phyloP scores from a whole-genome alignment of 2,113 vertebrate genomes.

The Cyprinodon brontotheroides region DNA sequence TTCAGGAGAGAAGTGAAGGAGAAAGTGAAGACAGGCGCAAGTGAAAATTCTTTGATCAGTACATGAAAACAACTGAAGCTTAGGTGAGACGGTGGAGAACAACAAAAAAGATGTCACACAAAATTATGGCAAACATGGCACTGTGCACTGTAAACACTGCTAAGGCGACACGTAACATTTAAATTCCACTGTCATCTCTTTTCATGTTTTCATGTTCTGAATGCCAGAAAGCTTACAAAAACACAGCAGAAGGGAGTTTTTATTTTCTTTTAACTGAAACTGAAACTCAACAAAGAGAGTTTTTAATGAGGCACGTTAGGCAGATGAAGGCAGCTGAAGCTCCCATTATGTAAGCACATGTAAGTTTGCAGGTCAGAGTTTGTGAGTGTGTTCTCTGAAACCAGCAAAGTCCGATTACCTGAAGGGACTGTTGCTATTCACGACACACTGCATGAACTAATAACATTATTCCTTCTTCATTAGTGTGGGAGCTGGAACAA shows the following conservation, averaged over 20 bases:
- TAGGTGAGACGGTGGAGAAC: slow-evolving; percentile 33
- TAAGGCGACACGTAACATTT: slow-evolving; percentile 52
- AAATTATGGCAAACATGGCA: slow-evolving; percentile 65
- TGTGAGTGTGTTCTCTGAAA: slow-evolving; percentile 40
- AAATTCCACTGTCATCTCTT: slow-evolving; percentile 59
- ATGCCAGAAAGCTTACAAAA: slow-evolving; percentile 36
- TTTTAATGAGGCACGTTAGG: slow-evolving; percentile 61
- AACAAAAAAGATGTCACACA: slow-evolving; percentile 60
- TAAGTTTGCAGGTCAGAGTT: slow-evolving; percentile 31
- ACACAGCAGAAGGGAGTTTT: slow-evolving; percentile 40
- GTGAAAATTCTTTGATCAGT: slow-evolving; percentile 63
- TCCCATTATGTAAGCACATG: slow-evolving; percentile 18
- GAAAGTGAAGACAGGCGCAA: slow-evolving; percentile 20
- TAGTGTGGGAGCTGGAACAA: slow-evolving; percentile 25
- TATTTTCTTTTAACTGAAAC: slow-evolving; percentile 31
- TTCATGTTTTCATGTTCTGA: slow-evolving; percentile 54
- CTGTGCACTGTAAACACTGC: slow-evolving; percentile 44
- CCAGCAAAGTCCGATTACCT: slow-evolving; percentile 51
- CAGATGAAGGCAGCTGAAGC: slow-evolving; percentile 20
- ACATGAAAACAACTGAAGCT: slow-evolving; percentile 53
- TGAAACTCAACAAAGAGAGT: slow-evolving; percentile 28
- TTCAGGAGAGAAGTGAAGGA: slow-evolving; percentile 15
- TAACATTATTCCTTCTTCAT: slow-evolving; percentile 50
- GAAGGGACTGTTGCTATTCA: slow-evolving; percentile 35
- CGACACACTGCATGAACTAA: slow-evolving; percentile 18